Evolutionary conservation across 2,888 invertebrate species (phyloP).

Genomic region (Caenorhabditis becei): DNA sequence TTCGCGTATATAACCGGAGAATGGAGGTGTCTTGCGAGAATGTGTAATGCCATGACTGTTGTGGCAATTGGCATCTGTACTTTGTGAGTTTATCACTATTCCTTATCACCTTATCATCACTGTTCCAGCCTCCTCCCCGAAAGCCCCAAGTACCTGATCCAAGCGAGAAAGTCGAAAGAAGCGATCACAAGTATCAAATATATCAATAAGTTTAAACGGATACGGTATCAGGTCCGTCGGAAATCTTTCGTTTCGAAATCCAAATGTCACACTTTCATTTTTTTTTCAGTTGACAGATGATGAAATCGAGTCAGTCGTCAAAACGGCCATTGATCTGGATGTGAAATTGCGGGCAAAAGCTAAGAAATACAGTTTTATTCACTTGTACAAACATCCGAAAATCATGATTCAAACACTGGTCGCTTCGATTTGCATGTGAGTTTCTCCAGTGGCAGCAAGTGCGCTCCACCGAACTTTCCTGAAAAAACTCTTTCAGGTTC

Average conservation of each 20-base stretch:
- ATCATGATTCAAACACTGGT: constrained; percentile 50
- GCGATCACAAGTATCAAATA: constrained; percentile 64
- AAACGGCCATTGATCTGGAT: constrained; percentile 46
- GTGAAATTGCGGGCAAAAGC: constrained; percentile 55
- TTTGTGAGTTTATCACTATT: constrained; percentile 59
- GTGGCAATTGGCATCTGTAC: constrained; percentile 62
- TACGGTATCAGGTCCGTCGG: constrained; percentile 28
- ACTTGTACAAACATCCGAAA: constrained; percentile 64
- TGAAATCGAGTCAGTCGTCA: constrained; percentile 59
- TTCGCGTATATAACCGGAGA: constrained; percentile 66
- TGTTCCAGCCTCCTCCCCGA: constrained; percentile 67
- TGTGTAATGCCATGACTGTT: constrained; percentile 63
- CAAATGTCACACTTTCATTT: not conserved
- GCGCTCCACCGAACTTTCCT: not conserved
- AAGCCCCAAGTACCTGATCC: constrained; percentile 70
- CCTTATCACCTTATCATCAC: too few species aligned
- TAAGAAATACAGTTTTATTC: constrained; percentile 69
- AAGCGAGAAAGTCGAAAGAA: constrained; percentile 58
- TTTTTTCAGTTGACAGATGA: constrained; percentile 46
- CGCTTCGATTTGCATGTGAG: constrained; percentile 59
- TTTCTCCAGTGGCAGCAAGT: not conserved
- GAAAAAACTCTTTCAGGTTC: constrained; percentile 62
- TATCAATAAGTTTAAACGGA: constrained; percentile 65
- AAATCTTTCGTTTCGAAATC: not conserved
- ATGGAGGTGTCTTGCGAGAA: constrained; percentile 65